Base-by-base conservation (phyloP, 2,888 invertebrate species). In the Norana najaformis region DNA sequence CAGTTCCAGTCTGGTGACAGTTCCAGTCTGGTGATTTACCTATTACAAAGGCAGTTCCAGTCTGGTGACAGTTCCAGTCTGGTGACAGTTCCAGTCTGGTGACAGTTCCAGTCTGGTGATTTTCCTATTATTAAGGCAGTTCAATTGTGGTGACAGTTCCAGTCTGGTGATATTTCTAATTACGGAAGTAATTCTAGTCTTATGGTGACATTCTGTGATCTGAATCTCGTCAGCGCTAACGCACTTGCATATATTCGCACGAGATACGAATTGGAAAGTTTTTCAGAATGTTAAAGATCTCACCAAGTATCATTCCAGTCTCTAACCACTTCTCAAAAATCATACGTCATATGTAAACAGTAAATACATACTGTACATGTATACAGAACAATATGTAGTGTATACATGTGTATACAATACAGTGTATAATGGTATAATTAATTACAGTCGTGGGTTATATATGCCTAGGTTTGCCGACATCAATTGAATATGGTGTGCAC, bases 291-390 rank as follows among this genome's bases (percentile, higher is more conserved):
- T 8, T 69, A 69, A n/a, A 16, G 69, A 69, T 69, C 69, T 69
- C 69, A 69, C n/a, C 30, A 69, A 69, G n/a, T 69, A 69, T 69
- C 69, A 69, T 69, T 69, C 69, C 69, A 69, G 69, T 69, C 69
- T 69, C n/a, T n/a, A n/a, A n/a, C n/a, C n/a, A n/a, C n/a, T n/a
- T n/a, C n/a, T n/a, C n/a, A n/a, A n/a, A n/a, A n/a, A n/a, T n/a
- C n/a, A n/a, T n/a, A n/a, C n/a, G n/a, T n/a, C n/a, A n/a, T n/a
- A n/a, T n/a, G n/a, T n/a, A 4, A 69, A 13, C 30, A 69, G 30
- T 69, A n/a, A 4, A n/a, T 69, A n/a, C n/a, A 69, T 69, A 30
- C 8, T 69, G 13, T n/a, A 69, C 69, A 69, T 69, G 69, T 69
- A 69, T 69, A n/a, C 16, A 69, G 16, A 13, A n/a, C 69, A 5